phyloP scores from a whole-genome alignment of 2,888 invertebrate species.

The Andrena fulva region DNA sequence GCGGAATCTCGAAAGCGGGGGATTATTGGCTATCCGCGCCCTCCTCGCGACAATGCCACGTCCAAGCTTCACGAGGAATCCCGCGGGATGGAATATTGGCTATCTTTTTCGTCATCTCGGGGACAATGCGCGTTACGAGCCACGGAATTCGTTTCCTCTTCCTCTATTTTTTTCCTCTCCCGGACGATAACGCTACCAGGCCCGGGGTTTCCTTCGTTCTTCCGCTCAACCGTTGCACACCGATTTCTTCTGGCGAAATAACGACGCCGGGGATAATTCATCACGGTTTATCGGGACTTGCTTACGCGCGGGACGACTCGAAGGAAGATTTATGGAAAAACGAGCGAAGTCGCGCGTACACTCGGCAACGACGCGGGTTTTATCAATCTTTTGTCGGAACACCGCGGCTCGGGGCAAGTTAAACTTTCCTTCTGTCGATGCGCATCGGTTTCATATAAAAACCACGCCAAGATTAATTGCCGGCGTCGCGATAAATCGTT shows the following conservation, averaged over 20 bases:
- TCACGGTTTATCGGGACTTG: constrained; percentile 48
- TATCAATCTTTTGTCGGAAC: not conserved
- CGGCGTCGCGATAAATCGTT: no score
- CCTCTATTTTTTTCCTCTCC: not conserved
- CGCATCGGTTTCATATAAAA: no score
- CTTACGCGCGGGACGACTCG: constrained; percentile 27
- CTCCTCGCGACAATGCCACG: constrained; percentile 10
- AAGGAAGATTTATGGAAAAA: constrained; percentile 41
- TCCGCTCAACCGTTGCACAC: not conserved
- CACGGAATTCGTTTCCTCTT: constrained; percentile 18
- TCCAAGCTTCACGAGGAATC: constrained; percentile 7
- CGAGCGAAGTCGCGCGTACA: not conserved
- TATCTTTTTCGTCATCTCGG: constrained; percentile 13
- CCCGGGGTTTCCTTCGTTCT: not conserved
- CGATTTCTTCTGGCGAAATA: constrained; percentile 25
- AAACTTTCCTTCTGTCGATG: no score
- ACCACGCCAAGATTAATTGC: no score
- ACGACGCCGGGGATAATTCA: constrained; percentile 40
- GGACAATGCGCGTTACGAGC: constrained; percentile 14
- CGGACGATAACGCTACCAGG: not conserved
- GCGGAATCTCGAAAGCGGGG: constrained; percentile 22
- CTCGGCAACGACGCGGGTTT: no score
- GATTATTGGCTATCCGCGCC: constrained; percentile 46
- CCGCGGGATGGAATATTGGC: constrained; percentile 18
- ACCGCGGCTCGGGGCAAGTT: not conserved